Percentiles rank a stretch among this genome's conserved stretches.
Conservation (phyloP, 1,140 invertebrate genomes). For the Formica exsecta region DNA sequence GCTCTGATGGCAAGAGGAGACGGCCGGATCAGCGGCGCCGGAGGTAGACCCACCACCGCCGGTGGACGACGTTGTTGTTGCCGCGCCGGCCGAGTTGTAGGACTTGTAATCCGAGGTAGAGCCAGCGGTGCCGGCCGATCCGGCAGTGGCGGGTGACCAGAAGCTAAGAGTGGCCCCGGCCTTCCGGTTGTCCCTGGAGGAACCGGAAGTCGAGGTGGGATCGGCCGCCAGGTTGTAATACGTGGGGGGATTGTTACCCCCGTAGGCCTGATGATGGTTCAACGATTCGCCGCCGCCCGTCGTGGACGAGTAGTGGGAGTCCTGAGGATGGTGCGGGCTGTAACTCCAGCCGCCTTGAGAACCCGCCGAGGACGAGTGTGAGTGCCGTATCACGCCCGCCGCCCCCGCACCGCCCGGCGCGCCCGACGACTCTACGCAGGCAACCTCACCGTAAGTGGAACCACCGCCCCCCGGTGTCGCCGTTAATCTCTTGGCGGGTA, state of each 20-base stretch:
- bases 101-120: conserved; percentile 89
- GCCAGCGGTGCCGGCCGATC: conserved; percentile 85
- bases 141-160: conserved; percentile 89
- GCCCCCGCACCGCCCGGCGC: conserved; percentile 75
- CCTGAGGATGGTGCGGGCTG: conserved; percentile 85
- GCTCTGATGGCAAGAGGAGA: conserved; percentile 90
- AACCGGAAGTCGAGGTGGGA: conserved; percentile 84
- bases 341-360: conserved; percentile 87
- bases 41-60: conserved; percentile 90
- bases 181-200: conserved; percentile 88
- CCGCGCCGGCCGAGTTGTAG: conserved; percentile 85
- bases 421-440: conserved; percentile 87
- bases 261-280: conserved; percentile 89
- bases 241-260: conserved; percentile 90
- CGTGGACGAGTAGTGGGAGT: conserved; percentile 84
- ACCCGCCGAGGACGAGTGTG: conserved; percentile 90
- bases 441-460: conserved; percentile 88
- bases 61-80: conserved; percentile 87
- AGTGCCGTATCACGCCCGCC: conserved; percentile 91
- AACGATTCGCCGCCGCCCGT: conserved; percentile 85
- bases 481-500: conserved; percentile 92
- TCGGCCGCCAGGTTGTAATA: conserved; percentile 93
- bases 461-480: conserved; percentile 81
- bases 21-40: conserved; percentile 87
- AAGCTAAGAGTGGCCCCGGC: conserved; percentile 88